Evolutionary conservation across 2,888 invertebrate species (phyloP), one percentile per base, ranked within the genome.

Genomic region (Cylloceria caligata): DNA sequence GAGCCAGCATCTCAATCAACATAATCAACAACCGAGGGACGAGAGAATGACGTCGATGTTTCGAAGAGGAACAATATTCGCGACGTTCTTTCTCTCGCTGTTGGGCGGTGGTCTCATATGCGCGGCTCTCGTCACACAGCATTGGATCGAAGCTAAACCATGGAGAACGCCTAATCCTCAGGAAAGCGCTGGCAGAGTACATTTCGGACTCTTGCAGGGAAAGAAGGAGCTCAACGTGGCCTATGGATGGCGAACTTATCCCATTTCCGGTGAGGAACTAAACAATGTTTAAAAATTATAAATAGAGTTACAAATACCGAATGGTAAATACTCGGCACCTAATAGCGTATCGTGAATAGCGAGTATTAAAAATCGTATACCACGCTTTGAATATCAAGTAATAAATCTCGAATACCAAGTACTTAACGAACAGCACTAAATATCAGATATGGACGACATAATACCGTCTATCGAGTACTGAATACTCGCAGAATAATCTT

Each of bases 161-260:
- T 94, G 95, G 86, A 93, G 96, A 86, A 94, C 95, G 0, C 94
- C 95, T 6, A 96, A 95, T 88, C 95, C 95, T 0, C 92, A 94
- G 65, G 95, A 95, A 78, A 96, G 96, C 55, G 96, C 95, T 69
- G 98, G 97, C 0, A 94, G 95, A 85, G 95, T 98, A 80, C 95
- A 96, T 90, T 97, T 98, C 90, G 98, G 98, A 0, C 94, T 99
- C 7, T 97, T 98, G 89, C 96, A 96, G 88, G 98, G 98, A 0
- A 95, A 95, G 84, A 97, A 97, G 91, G 95, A 96, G 86, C 93
- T 98, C 42, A 96, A 98, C 91, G 95, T 95, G 78, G 97, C 96
- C 2, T 96, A 97, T 88, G 98, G 98, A 3, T 95, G 95, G 94
- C 95, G 98, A 89, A 94, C 94, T 72, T 94, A 96, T 89, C 95